Base-by-base conservation (phyloP, 1,140 invertebrate genomes). In the Drosophila punjabiensis region DNA sequence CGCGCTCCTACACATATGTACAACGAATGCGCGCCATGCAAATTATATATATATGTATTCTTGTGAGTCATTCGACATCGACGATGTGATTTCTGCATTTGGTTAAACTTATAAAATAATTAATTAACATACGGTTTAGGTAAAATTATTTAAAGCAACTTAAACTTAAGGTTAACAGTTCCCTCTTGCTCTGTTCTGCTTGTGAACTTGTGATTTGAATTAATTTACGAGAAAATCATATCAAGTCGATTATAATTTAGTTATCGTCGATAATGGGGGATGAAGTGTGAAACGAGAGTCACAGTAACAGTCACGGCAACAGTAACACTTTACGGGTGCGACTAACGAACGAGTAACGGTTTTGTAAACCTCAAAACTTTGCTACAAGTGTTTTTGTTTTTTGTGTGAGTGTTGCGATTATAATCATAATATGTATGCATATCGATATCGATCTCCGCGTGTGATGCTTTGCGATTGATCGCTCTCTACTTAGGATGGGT, bases 141-240 rank as follows among this genome's bases (percentile, higher is more conserved):
- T 75, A 74, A 75, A 74, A 74, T 39, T 75, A 75, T 75, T 75
- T 75, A 75, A 75, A 75, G 71, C 71, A 75, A 75, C 69, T 75
- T 75, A 75, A 74, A 53, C 55, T 43, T 75, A 75, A 45, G 69
- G 56, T 75, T 75, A 75, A 61, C 68, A 75, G 71, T 75, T 69
- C 39, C 18, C 68, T 56, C 48, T 16, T 50, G 71, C 47, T 35
- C 48, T 52, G 20, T 32, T 50, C 28, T 50, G 30, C 45, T n/a
- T 24, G 30, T 73, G 53, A 39, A 39, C 28, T 28, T 37, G 20
- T 35, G 24, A 52, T n/a, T n/a, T n/a, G n/a, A n/a, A n/a, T 73
- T 41, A 74, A 60, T 52, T 50, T 74, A 53, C 52, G 16, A n/a
- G 20, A 37, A 56, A 74, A 74, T 75, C 30, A 74, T 53, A 75